Evolutionary conservation across 1,140 invertebrate species (phyloP).

Genomic region (Alviniconcha marisindica): DNA sequence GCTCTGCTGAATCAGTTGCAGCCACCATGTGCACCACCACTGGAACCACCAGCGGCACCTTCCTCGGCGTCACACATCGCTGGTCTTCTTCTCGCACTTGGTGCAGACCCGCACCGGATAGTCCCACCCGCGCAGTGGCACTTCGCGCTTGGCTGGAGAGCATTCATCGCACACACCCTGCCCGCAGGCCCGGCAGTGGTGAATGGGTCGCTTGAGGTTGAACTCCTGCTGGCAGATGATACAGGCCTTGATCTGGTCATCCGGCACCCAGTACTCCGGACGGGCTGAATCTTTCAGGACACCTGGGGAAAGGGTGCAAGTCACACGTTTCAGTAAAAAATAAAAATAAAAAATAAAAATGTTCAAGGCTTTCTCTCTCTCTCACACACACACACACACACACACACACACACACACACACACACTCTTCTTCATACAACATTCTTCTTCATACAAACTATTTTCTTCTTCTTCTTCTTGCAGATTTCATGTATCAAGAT

Average conservation of each 20-base stretch:
- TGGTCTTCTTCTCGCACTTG: constrained; percentile 73
- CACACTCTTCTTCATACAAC: no score
- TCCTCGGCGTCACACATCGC: no score
- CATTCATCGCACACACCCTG: constrained; percentile 77
- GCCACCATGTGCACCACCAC: no score
- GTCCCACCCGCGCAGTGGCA: constrained; percentile 77
- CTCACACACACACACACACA: no score
- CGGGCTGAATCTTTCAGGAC: constrained; percentile 87
- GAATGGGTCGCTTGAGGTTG: constrained; percentile 79
- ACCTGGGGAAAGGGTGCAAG: constrained; percentile 74
- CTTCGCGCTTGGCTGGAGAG: constrained; percentile 72
- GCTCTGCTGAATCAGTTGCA: background rate
- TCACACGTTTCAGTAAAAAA: no score
- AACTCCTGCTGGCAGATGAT: constrained; percentile 82
- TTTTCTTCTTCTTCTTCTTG: no score
- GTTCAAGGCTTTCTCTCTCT: no score
- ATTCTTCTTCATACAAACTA: no score
- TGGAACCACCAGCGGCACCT: no score
- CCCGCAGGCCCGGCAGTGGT: constrained; percentile 85
- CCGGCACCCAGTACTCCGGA: constrained; percentile 89
- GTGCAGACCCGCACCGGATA: constrained; percentile 77
- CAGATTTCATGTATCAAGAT: no score
- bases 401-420: background rate
- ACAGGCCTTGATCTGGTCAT: constrained; percentile 83
- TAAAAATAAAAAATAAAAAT: no score